These are phyloP conservation scores for Aethes cnicana DNA, from an alignment of 2,888 invertebrate species.

Conservation along the genomic window DNA sequence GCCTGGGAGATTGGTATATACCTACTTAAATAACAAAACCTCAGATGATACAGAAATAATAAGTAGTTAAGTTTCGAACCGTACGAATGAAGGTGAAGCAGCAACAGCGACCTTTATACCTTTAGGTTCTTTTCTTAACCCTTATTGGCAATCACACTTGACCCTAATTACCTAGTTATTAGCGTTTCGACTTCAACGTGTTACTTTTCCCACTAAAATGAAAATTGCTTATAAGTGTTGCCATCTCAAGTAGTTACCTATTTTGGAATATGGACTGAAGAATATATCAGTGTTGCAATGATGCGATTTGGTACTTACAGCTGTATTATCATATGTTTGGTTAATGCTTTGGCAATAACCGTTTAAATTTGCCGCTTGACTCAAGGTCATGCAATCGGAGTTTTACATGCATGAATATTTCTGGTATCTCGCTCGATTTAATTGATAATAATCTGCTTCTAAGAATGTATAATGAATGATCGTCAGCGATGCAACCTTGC, in stretches of 20 bases:
- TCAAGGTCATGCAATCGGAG: slow-evolving; percentile 6
- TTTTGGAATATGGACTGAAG: neutral
- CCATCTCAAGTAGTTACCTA: neutral
- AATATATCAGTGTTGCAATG: neutral
- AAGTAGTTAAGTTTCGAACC: too few species aligned
- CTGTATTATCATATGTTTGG: slow-evolving; percentile 5
- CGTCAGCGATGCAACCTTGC: slow-evolving; percentile 1
- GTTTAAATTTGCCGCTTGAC: neutral
- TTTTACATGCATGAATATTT: neutral
- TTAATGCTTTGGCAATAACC: slow-evolving; percentile 7
- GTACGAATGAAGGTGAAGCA: too few species aligned
- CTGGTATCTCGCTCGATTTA: neutral
- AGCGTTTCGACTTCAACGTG: slow-evolving; percentile 4
- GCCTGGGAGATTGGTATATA: too few species aligned
- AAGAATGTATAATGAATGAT: slow-evolving; percentile 5
- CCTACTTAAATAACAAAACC: too few species aligned
- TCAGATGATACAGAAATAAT: too few species aligned
- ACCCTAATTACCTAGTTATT: slow-evolving; percentile 18
- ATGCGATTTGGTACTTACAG: too few species aligned
- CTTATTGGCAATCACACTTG: slow-evolving; percentile 17
- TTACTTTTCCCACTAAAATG: slow-evolving; percentile 18
- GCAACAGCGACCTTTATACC: too few species aligned
- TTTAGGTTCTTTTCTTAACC: slow-evolving; percentile 1
- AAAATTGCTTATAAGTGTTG: slow-evolving; percentile 9
- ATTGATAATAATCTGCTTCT: slow-evolving; percentile 11